A percentile compares a stretch with the other conserved stretches of the same genome.
Evolutionary conservation across 2,113 vertebrate genomes (phyloP).

Genomic region (Pluvianellus socialis): DNA sequence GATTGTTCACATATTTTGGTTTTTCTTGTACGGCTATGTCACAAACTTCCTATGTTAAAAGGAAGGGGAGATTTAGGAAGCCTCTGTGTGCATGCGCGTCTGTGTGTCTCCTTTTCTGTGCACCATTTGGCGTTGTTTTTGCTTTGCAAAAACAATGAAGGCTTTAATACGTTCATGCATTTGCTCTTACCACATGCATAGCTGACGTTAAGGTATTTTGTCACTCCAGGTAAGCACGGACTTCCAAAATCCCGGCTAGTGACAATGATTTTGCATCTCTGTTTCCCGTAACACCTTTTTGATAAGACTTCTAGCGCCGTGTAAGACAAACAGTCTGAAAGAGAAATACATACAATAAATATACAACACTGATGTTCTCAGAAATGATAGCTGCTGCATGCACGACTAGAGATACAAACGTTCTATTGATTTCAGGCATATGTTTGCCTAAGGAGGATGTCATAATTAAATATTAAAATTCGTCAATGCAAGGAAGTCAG

Average conservation of each 20-base stretch:
- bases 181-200: constrained; percentile 89
- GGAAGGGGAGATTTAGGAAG: background rate
- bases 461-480: background rate
- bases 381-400: background rate
- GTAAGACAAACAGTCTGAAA: constrained; percentile 90
- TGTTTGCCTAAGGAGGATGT: background rate
- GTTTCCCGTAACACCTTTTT: constrained; percentile 87
- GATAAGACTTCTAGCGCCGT: constrained; percentile 84
- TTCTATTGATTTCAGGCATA: background rate
- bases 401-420: background rate
- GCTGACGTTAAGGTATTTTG: constrained; percentile 89
- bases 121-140: background rate
- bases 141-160: background rate
- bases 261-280: constrained; percentile 84
- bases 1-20: fast-evolving
- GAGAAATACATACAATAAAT: background rate
- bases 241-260: constrained; percentile 85
- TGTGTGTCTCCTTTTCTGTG: background rate
- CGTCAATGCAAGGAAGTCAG: background rate
- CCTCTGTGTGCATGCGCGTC: background rate
- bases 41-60: background rate
- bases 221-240: constrained; percentile 89
- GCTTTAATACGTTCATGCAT: background rate
- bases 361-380: background rate
- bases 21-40: background rate